Evolutionary conservation across 2,797 vertebrate genomes (phyloP).

Genomic region (Urophycis tenuis): DNA sequence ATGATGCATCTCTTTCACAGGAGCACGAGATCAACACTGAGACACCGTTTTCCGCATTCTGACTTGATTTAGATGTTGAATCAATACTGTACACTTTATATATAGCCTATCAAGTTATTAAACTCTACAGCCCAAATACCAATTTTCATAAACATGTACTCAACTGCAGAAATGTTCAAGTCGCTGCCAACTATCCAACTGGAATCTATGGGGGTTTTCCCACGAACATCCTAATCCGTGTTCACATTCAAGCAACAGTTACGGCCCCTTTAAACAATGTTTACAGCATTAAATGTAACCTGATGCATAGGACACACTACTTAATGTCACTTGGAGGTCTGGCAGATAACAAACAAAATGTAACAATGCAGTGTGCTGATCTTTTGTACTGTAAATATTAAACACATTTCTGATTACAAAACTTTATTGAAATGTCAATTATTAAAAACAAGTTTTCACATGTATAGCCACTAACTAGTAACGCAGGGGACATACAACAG

Average conservation of each 20-base stretch:
- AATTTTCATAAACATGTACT: not conserved
- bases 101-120: not conserved
- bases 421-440: slow-evolving; percentile 40
- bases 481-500: not conserved
- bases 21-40: slow-evolving; percentile 82
- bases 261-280: not conserved
- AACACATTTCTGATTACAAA: not conserved
- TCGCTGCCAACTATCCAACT: no score
- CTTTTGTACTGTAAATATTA: not conserved
- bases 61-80: not conserved
- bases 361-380: not conserved
- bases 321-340: not conserved
- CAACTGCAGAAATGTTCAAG: not conserved
- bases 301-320: not conserved
- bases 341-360: not conserved
- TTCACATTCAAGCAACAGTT: not conserved
- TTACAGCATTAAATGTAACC: not conserved
- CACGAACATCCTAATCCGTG: not conserved
- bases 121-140: not conserved
- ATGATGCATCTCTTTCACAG: slow-evolving; percentile 50
- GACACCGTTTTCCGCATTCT: slow-evolving; percentile 57
- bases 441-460: slow-evolving; percentile 17
- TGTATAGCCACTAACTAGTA: no score
- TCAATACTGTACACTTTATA: not conserved
- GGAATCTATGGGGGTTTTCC: not conserved